Evolutionary conservation across 2,888 invertebrate species (phyloP).

Genomic region (Epistrophe grossulariae): DNA sequence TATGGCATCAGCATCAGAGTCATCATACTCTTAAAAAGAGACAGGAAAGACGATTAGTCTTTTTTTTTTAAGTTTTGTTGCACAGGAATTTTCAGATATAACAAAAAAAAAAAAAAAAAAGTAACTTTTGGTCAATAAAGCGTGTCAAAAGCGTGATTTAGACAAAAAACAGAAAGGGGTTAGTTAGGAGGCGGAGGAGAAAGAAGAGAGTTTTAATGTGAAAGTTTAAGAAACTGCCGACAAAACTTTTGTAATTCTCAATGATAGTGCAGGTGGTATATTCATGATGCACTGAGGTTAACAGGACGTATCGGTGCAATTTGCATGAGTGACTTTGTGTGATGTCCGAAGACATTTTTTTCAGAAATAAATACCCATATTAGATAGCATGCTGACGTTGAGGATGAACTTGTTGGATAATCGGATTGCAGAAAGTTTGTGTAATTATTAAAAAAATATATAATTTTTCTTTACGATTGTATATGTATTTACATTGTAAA

Average conservation of each 20-base stretch:
- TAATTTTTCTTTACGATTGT: no score
- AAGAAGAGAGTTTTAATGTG: neutral
- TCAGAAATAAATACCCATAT: neutral
- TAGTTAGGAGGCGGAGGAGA: no score
- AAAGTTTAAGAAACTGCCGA: constrained; percentile 24
- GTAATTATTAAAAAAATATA: no score
- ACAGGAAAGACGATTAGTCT: constrained; percentile 38
- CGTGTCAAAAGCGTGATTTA: constrained; percentile 60
- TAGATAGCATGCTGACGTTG: neutral
- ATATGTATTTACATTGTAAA: no score
- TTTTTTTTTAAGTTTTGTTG: constrained; percentile 35
- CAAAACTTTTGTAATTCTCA: constrained; percentile 42
- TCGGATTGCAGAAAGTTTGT: constrained; percentile 2
- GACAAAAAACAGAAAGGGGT: constrained; percentile 1
- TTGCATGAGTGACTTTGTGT: constrained; percentile 8
- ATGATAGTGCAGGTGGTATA: constrained; percentile 44
- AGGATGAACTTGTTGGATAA: neutral
- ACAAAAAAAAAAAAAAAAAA: neutral
- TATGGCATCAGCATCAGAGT: constrained; percentile 35
- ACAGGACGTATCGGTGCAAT: constrained; percentile 9
- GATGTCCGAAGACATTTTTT: constrained; percentile 17
- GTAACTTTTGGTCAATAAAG: constrained; percentile 65
- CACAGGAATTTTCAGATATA: constrained; percentile 29
- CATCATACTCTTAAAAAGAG: constrained; percentile 14
- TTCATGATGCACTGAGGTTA: constrained; percentile 25